Conservation (phyloP, 1,140 invertebrate genomes). For the Arion vulgaris region DNA sequence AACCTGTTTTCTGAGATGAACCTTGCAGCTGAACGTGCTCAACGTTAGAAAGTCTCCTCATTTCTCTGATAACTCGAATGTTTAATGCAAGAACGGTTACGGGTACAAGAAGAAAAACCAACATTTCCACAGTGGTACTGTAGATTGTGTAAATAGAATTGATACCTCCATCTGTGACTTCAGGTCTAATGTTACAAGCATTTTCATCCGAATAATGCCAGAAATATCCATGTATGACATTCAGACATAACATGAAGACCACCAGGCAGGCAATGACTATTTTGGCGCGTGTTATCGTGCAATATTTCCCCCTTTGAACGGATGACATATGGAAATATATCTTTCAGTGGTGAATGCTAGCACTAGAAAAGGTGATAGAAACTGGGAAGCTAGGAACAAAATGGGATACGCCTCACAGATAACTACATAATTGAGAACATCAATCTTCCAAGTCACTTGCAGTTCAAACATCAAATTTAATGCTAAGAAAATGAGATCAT, state of each 20-base stretch:
- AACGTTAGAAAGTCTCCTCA: conserved; percentile 59
- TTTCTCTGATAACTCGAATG: conserved; percentile 66
- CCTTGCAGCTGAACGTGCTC: conserved; percentile 55
- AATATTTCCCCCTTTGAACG: conserved; percentile 76
- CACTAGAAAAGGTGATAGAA: conserved; percentile 69
- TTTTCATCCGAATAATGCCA: conserved; percentile 42
- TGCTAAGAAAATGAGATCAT: conserved; percentile 66
- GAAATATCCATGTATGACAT: conserved; percentile 66
- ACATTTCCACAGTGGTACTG: conserved; percentile 61
- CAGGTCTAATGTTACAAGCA: conserved; percentile 42
- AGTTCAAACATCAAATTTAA: conserved; percentile 65
- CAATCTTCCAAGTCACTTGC: conserved; percentile 60
- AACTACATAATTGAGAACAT: conserved; percentile 53
- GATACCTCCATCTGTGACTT: conserved; percentile 45
- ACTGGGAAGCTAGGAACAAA: conserved; percentile 64
- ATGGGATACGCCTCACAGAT: conserved; percentile 64
- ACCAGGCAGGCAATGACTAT: conserved; percentile 54
- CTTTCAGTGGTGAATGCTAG: conserved; percentile 92
- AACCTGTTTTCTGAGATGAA: conserved; percentile 52
- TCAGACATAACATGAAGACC: conserved; percentile 49
- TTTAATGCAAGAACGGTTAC: conserved; percentile 65
- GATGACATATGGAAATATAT: conserved; percentile 96
- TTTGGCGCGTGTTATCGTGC: conserved; percentile 85
- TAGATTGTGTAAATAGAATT: conserved; percentile 59
- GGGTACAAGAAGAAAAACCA: conserved; percentile 66